Evolutionary conservation across 2,888 invertebrate genomes (phyloP).

Genomic region (Heliconius ethilla): DNA sequence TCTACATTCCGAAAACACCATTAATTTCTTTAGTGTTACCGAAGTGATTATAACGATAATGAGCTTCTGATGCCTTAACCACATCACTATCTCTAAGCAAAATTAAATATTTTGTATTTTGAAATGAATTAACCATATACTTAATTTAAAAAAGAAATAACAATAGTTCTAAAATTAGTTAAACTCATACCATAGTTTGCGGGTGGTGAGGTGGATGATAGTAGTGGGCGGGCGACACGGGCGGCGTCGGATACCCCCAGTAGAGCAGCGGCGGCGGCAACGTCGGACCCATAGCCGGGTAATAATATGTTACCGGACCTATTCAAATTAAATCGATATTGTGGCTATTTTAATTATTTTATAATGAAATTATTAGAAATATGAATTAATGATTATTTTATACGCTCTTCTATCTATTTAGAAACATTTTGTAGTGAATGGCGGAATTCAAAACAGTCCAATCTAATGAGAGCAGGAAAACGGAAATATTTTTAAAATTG

Average conservation of each 20-base stretch:
- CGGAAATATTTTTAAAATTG: background rate
- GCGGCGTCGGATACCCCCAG: conserved; percentile 97
- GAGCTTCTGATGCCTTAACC: too few species aligned
- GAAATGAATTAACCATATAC: background rate
- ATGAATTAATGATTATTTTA: background rate
- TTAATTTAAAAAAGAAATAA: background rate
- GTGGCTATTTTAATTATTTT: background rate
- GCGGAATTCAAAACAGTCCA: background rate
- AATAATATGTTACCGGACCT: conserved; percentile 81
- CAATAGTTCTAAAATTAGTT: too few species aligned
- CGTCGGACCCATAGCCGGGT: conserved; percentile 80
- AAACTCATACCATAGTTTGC: conserved; percentile 67
- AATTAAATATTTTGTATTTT: too few species aligned
- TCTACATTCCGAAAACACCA: too few species aligned
- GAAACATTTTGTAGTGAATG: background rate
- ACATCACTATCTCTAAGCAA: too few species aligned
- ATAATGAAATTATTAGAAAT: background rate
- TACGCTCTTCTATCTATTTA: background rate
- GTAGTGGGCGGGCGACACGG: conserved; percentile 95
- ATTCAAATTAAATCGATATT: conserved; percentile 35
- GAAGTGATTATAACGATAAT: too few species aligned
- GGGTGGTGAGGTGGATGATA: conserved; percentile 85
- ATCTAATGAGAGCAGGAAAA: background rate
- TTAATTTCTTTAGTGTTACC: too few species aligned
- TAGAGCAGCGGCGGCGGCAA: conserved; percentile 88